These are phyloP conservation scores for Dicyrtoma fusca DNA, from an alignment of 2,888 invertebrate species.

Conservation along the genomic window DNA sequence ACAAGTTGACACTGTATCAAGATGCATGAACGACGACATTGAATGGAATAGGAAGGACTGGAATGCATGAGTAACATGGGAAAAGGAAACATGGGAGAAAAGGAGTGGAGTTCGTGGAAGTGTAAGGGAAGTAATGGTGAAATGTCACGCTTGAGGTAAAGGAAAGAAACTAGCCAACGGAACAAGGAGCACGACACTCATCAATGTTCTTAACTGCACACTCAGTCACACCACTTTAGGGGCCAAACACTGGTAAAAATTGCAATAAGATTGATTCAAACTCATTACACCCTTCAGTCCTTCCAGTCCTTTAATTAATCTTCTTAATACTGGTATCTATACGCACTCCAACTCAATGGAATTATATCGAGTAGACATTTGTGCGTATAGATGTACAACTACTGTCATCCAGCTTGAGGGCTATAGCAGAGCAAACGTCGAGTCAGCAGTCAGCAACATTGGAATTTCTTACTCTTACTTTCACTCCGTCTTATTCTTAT, in stretches of 20 bases:
- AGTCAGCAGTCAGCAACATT: constrained; percentile 10
- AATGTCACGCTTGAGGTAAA: constrained; percentile 47
- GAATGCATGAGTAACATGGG: not conserved
- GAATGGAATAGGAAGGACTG: not conserved
- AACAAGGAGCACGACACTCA: constrained; percentile 44
- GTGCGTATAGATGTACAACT: too few species aligned
- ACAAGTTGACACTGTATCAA: not conserved
- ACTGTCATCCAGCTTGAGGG: too few species aligned
- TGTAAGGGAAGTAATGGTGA: constrained; percentile 45
- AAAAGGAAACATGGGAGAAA: not conserved
- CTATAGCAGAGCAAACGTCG: too few species aligned
- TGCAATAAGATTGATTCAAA: constrained; percentile 53
- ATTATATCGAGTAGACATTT: too few species aligned
- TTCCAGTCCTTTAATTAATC: constrained; percentile 51
- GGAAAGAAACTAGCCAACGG: constrained; percentile 44
- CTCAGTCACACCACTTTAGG: constrained; percentile 40
- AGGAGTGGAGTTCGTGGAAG: constrained; percentile 8
- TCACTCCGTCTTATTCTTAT: constrained; percentile 10
- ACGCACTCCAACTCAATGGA: too few species aligned
- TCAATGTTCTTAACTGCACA: constrained; percentile 37
- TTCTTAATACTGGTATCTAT: too few species aligned
- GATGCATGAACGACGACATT: not conserved
- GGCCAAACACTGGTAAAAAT: constrained; percentile 47
- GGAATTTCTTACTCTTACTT: constrained; percentile 21
- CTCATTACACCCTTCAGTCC: constrained; percentile 48